Conservation (phyloP, 2,113 vertebrate species). For the Cynoglossus semilaevis region DNA sequence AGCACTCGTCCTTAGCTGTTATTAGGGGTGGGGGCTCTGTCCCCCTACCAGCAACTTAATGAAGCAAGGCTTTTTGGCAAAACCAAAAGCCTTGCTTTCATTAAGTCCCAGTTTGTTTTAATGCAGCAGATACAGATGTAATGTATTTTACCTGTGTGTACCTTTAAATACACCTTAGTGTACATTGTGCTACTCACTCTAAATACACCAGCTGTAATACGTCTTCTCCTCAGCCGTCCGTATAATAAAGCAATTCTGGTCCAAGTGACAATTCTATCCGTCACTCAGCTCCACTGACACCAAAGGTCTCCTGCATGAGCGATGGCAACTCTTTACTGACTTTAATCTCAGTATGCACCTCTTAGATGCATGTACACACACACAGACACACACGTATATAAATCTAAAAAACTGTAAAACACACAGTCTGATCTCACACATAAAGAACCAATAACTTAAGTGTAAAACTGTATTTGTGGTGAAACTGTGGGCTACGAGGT, state of each 20-base stretch:
- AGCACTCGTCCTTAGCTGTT: slow-evolving; percentile 85
- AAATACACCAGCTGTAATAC: slow-evolving; percentile 8
- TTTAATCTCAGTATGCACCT: slow-evolving; percentile 89
- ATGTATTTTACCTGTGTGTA: slow-evolving; percentile 31
- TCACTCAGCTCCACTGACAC: slow-evolving; percentile 66
- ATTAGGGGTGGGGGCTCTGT: slow-evolving; percentile 75
- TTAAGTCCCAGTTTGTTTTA: slow-evolving; percentile 21
- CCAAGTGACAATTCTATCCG: slow-evolving; percentile 65
- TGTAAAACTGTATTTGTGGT: slow-evolving; percentile 33
- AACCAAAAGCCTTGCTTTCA: slow-evolving; percentile 38
- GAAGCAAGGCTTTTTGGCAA: slow-evolving; percentile 55
- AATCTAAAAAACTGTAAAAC: too few relatives aligned
- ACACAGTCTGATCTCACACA: slow-evolving; percentile 1
- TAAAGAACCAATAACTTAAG: slow-evolving; percentile 5
- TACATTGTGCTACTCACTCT: slow-evolving; percentile 1
- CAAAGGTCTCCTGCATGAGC: slow-evolving; percentile 71
- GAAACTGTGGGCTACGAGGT: slow-evolving; percentile 46
- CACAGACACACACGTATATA: slow-evolving; percentile 1
- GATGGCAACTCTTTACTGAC: slow-evolving; percentile 68
- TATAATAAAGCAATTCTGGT: slow-evolving; percentile 66
- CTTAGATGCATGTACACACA: slow-evolving; percentile 14
- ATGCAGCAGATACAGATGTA: slow-evolving; percentile 17
- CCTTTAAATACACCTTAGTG: slow-evolving; percentile 22
- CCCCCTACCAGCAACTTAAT: slow-evolving; percentile 68
- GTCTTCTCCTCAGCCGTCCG: slow-evolving; percentile 48